Evolutionary conservation across 1,140 invertebrate genomes (phyloP).

Genomic region (Drosophila yakuba): DNA sequence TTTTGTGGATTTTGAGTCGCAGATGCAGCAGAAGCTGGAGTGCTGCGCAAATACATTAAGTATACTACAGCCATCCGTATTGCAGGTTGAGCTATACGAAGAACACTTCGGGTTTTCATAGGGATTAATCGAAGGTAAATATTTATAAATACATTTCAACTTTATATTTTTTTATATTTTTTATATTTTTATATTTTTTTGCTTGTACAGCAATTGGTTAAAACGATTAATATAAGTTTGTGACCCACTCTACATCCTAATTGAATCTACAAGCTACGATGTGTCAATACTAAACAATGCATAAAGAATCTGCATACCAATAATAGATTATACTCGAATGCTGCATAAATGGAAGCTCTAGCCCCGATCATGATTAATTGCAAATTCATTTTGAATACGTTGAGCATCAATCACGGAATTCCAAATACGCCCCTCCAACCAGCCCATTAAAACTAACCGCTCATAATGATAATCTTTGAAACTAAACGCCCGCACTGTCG

Average conservation of each 20-base stretch:
- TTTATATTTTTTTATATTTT: neutral
- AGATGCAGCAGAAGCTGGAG: slow-evolving; percentile 40
- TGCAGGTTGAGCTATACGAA: slow-evolving; percentile 14
- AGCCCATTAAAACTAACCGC: slow-evolving; percentile 34
- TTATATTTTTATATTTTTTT: no score
- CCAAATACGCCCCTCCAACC: slow-evolving; percentile 38
- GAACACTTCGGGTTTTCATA: slow-evolving; percentile 6
- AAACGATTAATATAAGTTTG: neutral
- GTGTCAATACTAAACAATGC: neutral
- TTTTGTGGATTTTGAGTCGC: slow-evolving; percentile 8
- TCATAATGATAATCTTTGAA: slow-evolving; percentile 64
- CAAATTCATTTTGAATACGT: slow-evolving; percentile 31
- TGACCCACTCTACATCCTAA: neutral
- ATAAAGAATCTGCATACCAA: neutral
- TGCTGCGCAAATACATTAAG: slow-evolving; percentile 38
- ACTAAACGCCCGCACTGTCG: slow-evolving; percentile 63
- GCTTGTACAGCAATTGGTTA: no score
- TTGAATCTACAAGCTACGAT: neutral
- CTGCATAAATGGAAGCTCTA: slow-evolving; percentile 17
- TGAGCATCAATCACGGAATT: slow-evolving; percentile 53
- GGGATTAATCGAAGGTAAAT: slow-evolving; percentile 14
- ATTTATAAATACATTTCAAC: neutral
- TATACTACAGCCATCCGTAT: neutral
- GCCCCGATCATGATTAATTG: slow-evolving; percentile 50
- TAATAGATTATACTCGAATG: slow-evolving; percentile 24